Evolutionary conservation across 2,888 invertebrate species (phyloP), one percentile per base, ranked within the genome.

Genomic region (Philaethria dido): DNA sequence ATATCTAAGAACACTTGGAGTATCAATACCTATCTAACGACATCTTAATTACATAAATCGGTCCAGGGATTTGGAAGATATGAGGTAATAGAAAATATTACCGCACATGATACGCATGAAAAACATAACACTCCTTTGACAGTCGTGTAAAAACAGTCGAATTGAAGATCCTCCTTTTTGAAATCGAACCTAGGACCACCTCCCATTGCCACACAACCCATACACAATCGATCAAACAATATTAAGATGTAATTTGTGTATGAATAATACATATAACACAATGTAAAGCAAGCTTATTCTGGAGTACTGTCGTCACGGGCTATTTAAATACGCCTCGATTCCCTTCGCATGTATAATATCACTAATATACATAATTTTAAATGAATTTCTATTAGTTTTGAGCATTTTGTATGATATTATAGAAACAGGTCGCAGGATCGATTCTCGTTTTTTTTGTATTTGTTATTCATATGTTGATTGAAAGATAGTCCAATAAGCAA

Each of bases 171-270:
- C n/a, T n/a, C n/a, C n/a, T n/a, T n/a, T n/a, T n/a, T n/a, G 29
- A n/a, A 29, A 16, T 50, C 52, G 16, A 52, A 52, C 52, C 52
- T 11, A 11, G 11, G 3, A 18, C 52, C 16, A 29, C 14, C 25
- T 25, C 6, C 3, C 9, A n/a, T 8, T 25, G 13, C n/a, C 50
- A 3, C 14, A 25, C n/a, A 50, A 29, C 11, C 16, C 29, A 52
- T 2, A 18, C 52, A 52, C 52, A 47, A 47, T 25, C 64, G 16
- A 9, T 16, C 16, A 39, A 48, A 25, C 20, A 29, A 18, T 62
- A 67, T 67, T 57, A 45, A 67, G 67, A 62, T 42, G 57, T 67
- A 67, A 59, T 63, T 67, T 63, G 16, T 50, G 16, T 44, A 67
- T 67, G 67, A 67, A 67, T 67, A 59, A 67, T 57, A 63, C 63